These are phyloP conservation scores for Chloroceryle inda DNA, from an alignment of 2,797 vertebrate genomes.

Conservation along the genomic window DNA sequence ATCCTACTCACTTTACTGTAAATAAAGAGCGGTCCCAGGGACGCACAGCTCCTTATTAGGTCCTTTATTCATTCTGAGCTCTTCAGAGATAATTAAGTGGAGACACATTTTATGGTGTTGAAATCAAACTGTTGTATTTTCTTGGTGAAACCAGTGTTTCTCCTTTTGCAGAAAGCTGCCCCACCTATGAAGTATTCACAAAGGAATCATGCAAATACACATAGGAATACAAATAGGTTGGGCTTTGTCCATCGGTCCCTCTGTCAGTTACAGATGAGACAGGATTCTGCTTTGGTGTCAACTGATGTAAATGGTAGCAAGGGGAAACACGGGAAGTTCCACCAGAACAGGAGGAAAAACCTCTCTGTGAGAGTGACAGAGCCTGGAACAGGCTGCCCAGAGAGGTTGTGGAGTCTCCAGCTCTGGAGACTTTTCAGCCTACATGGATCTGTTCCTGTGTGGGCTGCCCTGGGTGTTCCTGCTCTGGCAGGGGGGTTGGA, in stretches of 20 bases:
- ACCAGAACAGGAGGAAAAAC: too few species aligned
- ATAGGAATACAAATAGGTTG: slow-evolving; percentile 4
- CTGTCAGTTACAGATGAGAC: not conserved
- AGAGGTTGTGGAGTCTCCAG: too few species aligned
- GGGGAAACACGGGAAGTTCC: too few species aligned
- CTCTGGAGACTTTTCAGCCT: too few species aligned
- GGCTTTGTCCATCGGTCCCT: not conserved
- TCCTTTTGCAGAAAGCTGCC: slow-evolving; percentile 34
- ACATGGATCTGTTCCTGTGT: too few species aligned
- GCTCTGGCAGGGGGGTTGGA: too few species aligned
- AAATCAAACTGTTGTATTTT: slow-evolving; percentile 37
- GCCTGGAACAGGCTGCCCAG: too few species aligned
- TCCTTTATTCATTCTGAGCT: not conserved
- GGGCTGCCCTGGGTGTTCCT: too few species aligned
- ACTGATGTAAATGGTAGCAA: too few species aligned
- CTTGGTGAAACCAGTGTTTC: slow-evolving; percentile 32
- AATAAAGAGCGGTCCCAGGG: slow-evolving; percentile 5
- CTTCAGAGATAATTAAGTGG: slow-evolving; percentile 28
- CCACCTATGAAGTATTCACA: slow-evolving; percentile 33
- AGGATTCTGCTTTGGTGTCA: not conserved
- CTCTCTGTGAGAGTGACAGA: too few species aligned
- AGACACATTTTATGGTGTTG: slow-evolving; percentile 3
- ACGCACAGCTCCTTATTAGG: not conserved
- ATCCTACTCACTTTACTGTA: not conserved
- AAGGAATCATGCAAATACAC: not conserved